Base-by-base conservation (phyloP, 2,113 vertebrate genomes). In the Melierax canorus region DNA sequence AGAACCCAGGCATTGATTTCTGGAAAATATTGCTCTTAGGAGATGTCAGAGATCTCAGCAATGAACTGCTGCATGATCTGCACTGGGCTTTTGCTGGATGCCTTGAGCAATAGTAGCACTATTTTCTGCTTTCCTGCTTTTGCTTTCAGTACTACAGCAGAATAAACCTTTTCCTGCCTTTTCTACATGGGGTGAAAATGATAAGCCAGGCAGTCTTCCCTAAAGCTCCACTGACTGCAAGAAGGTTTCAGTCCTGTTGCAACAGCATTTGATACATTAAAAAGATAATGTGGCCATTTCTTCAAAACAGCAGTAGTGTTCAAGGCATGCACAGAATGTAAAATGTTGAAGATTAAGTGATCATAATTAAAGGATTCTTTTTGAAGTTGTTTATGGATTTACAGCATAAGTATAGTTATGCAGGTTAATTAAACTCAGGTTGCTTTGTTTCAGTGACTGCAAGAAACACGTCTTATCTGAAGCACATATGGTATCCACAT, bases 401-500 rank as follows among this genome's bases (percentile, higher is more conserved):
- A 69, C 27, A 26, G 36, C 6, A 2, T 24, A 84, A 36, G 18
- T 73, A 11, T 24, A 77, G 32, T 30, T 41, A 21, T 18, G 11
- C 26, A 41, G 14, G 23, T 26, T 15, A 27, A 46, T 9, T 34
- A 39, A 48, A 22, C 22, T 50, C 53, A 27, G 11, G 38, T 46
- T 81, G 79, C 22, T 74, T 48, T 38, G 41, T 48, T 72, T 7
- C 77, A 56, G 29, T 34, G 59, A 5, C 36, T 34, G 20, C 23
- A n/a, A 36, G 53, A 22, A 59, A 7, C 6, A 18, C 24, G 8
- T 45, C 12, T 10, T 43, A 46, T 1, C 53, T 58, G 43, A 60
- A 50, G 30, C 2, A 19, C 16, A 1, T 1, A 11, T 9, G n/a
- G 5, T 8, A 43, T 7, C 50, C 45, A 24, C 2, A 7, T 20